Evolutionary conservation across 2,797 vertebrate species (phyloP).

Genomic region (Merluccius polli): DNA sequence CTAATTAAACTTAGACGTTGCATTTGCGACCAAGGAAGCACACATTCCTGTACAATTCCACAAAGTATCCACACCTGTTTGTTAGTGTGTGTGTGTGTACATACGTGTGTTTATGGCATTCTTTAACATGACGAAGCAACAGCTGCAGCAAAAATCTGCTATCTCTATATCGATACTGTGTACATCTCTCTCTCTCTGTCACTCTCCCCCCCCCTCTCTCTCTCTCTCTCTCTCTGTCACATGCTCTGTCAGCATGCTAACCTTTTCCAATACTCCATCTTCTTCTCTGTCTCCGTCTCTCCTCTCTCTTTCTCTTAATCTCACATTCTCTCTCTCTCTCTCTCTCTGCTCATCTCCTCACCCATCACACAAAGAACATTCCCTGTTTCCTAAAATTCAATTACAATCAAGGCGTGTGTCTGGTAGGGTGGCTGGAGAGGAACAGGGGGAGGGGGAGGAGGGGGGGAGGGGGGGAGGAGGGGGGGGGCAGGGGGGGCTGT

Average conservation of each 20-base stretch:
- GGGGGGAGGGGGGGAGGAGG: neutral
- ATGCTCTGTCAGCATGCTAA: slow-evolving; percentile 30
- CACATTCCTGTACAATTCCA: neutral
- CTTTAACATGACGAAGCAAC: no score
- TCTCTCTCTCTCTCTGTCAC: slow-evolving; percentile 27
- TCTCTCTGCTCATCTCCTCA: slow-evolving; percentile 7
- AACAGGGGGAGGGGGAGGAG: neutral
- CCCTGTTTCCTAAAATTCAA: slow-evolving; percentile 68
- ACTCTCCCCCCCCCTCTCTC: neutral
- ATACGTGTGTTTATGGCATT: neutral
- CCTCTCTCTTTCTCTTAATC: slow-evolving; percentile 36
- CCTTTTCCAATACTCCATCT: slow-evolving; percentile 51
- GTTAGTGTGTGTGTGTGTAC: neutral
- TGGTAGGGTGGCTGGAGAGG: slow-evolving; percentile 49
- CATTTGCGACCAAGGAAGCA: neutral
- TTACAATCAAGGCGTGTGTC: slow-evolving; percentile 77
- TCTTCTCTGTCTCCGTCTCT: slow-evolving; percentile 32
- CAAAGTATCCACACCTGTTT: neutral
- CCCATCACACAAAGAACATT: slow-evolving; percentile 13
- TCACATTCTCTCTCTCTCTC: slow-evolving; percentile 18
- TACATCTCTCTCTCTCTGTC: slow-evolving; percentile 25
- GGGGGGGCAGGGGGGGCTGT: slow-evolving; percentile 21
- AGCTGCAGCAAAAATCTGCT: no score
- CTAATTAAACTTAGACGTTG: no score
- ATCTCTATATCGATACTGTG: neutral